Base-by-base conservation (phyloP, 1,140 invertebrate species). In the Teleogryllus occipitalis region DNA sequence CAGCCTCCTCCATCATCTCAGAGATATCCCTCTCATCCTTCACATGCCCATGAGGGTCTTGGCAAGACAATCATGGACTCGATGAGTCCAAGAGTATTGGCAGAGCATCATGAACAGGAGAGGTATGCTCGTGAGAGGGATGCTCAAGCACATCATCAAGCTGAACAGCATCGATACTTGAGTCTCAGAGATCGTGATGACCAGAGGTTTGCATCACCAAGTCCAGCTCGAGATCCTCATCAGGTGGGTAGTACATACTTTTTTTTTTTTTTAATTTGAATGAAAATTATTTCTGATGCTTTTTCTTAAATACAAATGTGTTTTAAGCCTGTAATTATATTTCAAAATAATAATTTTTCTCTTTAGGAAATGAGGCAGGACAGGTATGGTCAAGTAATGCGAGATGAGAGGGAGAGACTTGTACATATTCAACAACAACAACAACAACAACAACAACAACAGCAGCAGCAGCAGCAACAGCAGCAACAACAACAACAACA, bases 41-140 rank as follows among this genome's bases (percentile, higher is more conserved):
- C 78, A 46, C 80, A 81, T 80, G 83, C 83, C 15, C 89, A 91
- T 79, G 91, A 92, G 82, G 90, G 90, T 12, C 84, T 91, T 4
- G 90, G 90, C 1, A 91, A 91, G 82, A 90, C 88, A 0, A 90
- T 90, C 86, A 89, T 87, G 0, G 90, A 90, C 81, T 79, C 78
- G 8, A 79, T 47, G 8, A 79, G 74, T 48, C 7, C 78, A 39
- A 65, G 74, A 49, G 47, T 79, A 12, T 21, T 79, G 74, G 81
- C 85, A 22, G 85, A 83, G 47, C 85, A 86, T 47, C 86, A 87
- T 75, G 27, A 85, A 0, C 86, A 86, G 48, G 85, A 87, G 10
- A 82, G 82, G 21, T 18, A 48, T 47, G 18, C 76, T 47, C 84
- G 84, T 21, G 84, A 86, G 14, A 83, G 83, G 18, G 80, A 83